Base-by-base conservation (phyloP, 1,140 invertebrate species). In the Monochamus saltuarius region DNA sequence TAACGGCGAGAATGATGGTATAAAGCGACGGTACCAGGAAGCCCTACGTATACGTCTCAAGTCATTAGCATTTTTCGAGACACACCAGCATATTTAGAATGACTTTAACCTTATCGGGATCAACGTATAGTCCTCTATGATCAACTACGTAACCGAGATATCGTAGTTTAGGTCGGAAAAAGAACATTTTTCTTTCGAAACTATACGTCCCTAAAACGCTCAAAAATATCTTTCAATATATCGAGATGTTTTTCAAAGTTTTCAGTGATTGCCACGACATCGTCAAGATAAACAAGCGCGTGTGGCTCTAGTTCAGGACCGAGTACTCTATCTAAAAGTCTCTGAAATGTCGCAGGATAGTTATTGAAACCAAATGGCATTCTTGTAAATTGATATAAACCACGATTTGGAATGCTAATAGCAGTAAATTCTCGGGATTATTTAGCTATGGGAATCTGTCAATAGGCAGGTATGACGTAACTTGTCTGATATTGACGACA, bases 81-180 rank as follows among this genome's bases (percentile, higher is more conserved):
- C 10, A 3, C n/a, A n/a, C n/a, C n/a, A 47, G 47, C 59, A 75
- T 75, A 2, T 80, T 65, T 13, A 69, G 13, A 4, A 82, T 75
- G 14, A 39, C 59, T 14, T 40, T 51, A 4, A 59, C 50, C 19
- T 52, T 53, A 2, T 53, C 39, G 6, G 57, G 50, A 11, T 52
- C 47, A 2, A 54, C 40, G 1, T 22, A 7, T 8, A 59, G 10
- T n/a, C 50, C 57, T 8, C 16, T 11, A 9, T 1, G 4, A 42
- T 36, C 29, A 1, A 52, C 47, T 4, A 43, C 35, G 11, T 52
- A 43, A 3, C 57, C 57, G 3, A 59, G 40, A 13, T 53, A 59
- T 14, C n/a, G n/a, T n/a, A n/a, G n/a, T 29, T 42, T 19, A 59
- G 8, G 2, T 42, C 47, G 4, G 50, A 11, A 10, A 14, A 19